Evolutionary conservation across 2,113 vertebrate species (phyloP), one percentile per base, ranked within the genome.

Genomic region (Myrmecobius fasciatus): DNA sequence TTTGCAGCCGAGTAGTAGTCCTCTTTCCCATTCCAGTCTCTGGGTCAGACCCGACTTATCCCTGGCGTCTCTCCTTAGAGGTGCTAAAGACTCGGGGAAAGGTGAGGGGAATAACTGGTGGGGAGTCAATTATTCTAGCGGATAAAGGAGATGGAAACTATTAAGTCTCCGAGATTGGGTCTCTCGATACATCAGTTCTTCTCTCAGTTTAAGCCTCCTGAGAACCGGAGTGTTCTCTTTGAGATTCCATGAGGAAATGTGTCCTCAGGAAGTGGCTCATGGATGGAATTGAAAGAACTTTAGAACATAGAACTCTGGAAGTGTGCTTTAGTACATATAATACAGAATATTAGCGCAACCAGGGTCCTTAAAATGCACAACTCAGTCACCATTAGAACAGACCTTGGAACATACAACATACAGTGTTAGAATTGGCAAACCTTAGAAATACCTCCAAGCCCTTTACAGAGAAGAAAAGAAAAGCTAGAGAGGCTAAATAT

Each of bases 1-100:
- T 96, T 96, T 97, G 91, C 97, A 93, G 12, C 60, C 1, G 22
- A 0, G 47, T 31, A n/a, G 91, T 43, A 31, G 9, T 14, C 31
- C 49, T 88, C 91, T 8, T 60, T 53, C 89, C 92, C 54, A 20
- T 52, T 46, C 89, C 75, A 67, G 60, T 93, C 56, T 52, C 17
- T 0, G 0, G 52, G 91, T 47, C 89, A 90, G 89, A 90, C 48
- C 25, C 24, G 47, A 90, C 89, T 31, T 47, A 48, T 17, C 47
- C 89, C 25, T 26, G 89, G 89, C 25, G 89, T 47, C 28, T 47
- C 47, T 90, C 26, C 46, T 47, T 51, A 90, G 89, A 51, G 89
- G 14, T 31, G 5, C 28, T 28, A 9, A 89, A 36, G 36, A 89
- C 11, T 11, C 28, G 24, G 14, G n/a, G 53, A 28, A 0, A 25